Percentiles rank a stretch among this genome's conserved stretches.
These are phyloP conservation scores for Eupithecia vulgata DNA, from an alignment of 2,888 invertebrate species.

Conservation along the genomic window DNA sequence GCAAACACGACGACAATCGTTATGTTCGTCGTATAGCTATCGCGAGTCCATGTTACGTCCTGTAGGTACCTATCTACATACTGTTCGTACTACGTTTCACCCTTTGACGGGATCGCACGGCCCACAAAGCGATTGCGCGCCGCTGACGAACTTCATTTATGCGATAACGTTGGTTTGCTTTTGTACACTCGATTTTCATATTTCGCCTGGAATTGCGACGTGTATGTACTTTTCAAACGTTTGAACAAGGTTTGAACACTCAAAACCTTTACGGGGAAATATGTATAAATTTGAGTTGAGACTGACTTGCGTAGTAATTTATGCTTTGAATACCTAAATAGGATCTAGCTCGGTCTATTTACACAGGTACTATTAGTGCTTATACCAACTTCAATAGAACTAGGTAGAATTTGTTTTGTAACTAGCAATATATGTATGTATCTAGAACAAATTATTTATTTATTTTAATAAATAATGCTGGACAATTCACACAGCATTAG, in stretches of 20 bases:
- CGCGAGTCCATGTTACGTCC: conserved; percentile 19
- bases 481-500: no score
- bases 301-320: not conserved
- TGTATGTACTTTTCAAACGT: conserved; percentile 33
- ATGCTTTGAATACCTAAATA: not conserved
- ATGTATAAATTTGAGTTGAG: conserved; percentile 5
- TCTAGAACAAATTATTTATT: not conserved
- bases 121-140: conserved; percentile 51
- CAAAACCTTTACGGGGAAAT: conserved; percentile 15
- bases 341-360: not conserved
- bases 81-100: conserved; percentile 13
- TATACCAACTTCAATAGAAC: not conserved
- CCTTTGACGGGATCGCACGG: conserved; percentile 54
- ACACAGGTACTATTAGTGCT: not conserved
- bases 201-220: conserved; percentile 45
- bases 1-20: conserved; percentile 62
- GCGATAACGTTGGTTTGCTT: conserved; percentile 55
- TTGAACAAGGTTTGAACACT: conserved; percentile 19
- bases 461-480: no score
- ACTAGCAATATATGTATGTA: no score
- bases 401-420: not conserved
- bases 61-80: not conserved
- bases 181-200: conserved; percentile 47
- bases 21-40: conserved; percentile 50
- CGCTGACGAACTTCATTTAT: conserved; percentile 57